Conservation (phyloP, 2,113 vertebrate species). For the Spheniscus mendiculus region DNA sequence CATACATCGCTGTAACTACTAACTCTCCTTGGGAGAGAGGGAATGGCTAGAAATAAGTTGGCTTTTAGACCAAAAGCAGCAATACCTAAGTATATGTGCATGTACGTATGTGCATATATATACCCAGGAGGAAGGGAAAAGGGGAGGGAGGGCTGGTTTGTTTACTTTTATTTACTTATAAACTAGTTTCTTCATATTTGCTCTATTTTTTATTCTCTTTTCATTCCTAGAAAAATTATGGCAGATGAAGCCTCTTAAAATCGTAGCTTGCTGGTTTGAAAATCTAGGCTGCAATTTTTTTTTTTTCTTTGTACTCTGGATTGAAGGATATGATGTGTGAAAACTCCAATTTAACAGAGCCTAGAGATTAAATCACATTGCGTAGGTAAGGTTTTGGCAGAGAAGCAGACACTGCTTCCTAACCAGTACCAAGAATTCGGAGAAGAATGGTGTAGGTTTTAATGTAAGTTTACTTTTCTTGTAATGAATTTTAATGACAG, state of each 20-base stretch:
- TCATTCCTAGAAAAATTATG: neutral
- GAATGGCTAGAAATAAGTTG: neutral
- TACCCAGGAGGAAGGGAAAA: neutral
- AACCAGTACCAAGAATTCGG: constrained; percentile 29
- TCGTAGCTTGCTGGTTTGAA: neutral
- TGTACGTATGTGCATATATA: neutral
- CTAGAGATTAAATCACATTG: constrained; percentile 24
- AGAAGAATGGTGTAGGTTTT: constrained; percentile 53
- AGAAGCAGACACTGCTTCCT: constrained; percentile 20
- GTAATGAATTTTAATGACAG: constrained; percentile 76
- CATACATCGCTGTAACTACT: neutral
- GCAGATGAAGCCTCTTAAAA: neutral
- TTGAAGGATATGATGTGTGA: neutral
- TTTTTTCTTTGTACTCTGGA: neutral
- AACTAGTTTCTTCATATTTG: neutral
- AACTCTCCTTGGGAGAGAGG: neutral
- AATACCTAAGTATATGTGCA: neutral
- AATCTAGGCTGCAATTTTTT: neutral
- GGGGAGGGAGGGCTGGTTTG: neutral
- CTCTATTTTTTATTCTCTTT: neutral
- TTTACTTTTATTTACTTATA: neutral
- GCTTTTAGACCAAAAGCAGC: neutral
- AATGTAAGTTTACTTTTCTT: constrained; percentile 66
- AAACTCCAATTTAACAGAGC: neutral
- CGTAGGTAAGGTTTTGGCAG: constrained; percentile 44